phyloP scores from a whole-genome alignment of 2,797 vertebrate species.

The Limnodromus scolopaceus region DNA sequence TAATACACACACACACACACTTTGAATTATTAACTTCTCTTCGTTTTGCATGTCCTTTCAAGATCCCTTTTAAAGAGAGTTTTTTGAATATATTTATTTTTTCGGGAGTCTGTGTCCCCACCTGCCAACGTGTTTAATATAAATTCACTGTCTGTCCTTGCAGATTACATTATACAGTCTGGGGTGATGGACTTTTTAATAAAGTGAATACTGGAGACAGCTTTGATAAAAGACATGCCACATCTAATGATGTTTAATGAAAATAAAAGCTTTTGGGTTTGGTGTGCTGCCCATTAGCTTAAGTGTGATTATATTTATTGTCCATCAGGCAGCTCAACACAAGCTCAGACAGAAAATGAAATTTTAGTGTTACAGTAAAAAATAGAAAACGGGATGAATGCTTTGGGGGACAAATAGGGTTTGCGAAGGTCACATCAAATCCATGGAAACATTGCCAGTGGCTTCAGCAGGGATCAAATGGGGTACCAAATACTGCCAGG shows the following conservation, averaged over 20 bases:
- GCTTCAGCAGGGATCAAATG: neutral
- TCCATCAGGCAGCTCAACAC: neutral
- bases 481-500: neutral
- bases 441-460: neutral
- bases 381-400: neutral
- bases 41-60: neutral
- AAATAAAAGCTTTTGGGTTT: constrained; percentile 66
- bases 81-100: neutral
- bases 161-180: constrained; percentile 38
- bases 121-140: neutral
- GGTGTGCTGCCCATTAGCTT: constrained; percentile 38
- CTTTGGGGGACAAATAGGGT: neutral
- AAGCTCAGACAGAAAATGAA: neutral
- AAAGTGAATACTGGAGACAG: constrained; percentile 31
- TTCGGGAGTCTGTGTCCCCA: neutral
- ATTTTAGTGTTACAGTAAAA: neutral
- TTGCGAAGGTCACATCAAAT: neutral
- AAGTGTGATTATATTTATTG: constrained; percentile 46
- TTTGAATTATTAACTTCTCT: neutral
- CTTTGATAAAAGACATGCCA: constrained; percentile 64
- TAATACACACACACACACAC: neutral
- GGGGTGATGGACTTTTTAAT: constrained; percentile 47
- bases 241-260: constrained; percentile 61
- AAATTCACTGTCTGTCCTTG: constrained; percentile 35
- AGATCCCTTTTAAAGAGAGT: neutral